Percentiles rank a stretch among this genome's conserved stretches.
Conservation (phyloP, 2,888 invertebrate species). For the Agrotis puta region DNA sequence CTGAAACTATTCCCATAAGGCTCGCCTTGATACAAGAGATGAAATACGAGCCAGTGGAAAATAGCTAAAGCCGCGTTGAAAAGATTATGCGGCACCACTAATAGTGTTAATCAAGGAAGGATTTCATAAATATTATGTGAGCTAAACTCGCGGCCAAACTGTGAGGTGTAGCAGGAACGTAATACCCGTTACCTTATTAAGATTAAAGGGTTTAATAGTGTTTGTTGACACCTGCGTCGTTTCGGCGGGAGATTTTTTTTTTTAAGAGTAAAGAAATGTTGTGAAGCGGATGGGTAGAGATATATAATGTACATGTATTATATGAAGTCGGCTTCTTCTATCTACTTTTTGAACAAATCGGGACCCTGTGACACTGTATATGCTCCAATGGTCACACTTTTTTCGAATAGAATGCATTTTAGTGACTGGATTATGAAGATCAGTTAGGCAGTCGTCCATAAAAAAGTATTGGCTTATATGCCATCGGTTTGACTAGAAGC, state of each 20-base stretch:
- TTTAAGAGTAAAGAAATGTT: background rate
- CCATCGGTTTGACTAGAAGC: too few relatives aligned
- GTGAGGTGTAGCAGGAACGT: constrained; percentile 1
- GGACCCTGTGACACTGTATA: too few relatives aligned
- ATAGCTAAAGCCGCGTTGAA: constrained; percentile 7
- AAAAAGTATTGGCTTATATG: too few relatives aligned
- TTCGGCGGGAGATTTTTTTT: background rate
- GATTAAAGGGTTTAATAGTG: constrained; percentile 16
- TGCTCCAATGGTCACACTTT: too few relatives aligned
- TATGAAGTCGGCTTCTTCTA: too few relatives aligned
- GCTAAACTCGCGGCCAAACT: constrained; percentile 1
- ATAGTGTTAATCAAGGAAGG: constrained; percentile 35
- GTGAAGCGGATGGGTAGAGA: too few relatives aligned
- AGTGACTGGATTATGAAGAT: too few relatives aligned
- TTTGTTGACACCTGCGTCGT: background rate
- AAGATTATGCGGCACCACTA: constrained; percentile 16
- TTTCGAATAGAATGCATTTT: too few relatives aligned
- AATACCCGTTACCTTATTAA: constrained; percentile 6
- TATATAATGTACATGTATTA: too few relatives aligned
- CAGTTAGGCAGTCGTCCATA: too few relatives aligned
- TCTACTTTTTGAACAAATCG: too few relatives aligned
- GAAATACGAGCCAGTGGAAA: background rate
- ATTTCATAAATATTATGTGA: constrained; percentile 34
- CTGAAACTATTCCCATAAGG: background rate
- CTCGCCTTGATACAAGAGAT: too few relatives aligned